These are phyloP conservation scores for Eurystomus glaucurus DNA, from an alignment of 2,797 vertebrate species.

Conservation along the genomic window DNA sequence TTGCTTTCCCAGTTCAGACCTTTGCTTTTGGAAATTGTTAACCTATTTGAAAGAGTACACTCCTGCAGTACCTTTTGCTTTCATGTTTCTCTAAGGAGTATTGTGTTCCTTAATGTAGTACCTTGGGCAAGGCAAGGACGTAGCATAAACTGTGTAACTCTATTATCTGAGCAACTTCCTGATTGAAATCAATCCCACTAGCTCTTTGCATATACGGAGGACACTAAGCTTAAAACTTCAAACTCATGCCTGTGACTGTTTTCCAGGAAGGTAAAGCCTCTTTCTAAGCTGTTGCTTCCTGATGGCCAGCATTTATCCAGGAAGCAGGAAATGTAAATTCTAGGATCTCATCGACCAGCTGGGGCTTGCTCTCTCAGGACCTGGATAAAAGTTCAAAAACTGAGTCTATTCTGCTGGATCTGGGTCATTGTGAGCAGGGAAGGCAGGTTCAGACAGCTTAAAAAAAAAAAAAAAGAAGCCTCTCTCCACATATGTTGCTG, in stretches of 20 bases:
- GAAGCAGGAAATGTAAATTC: not conserved
- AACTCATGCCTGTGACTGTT: not conserved
- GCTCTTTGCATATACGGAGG: not conserved
- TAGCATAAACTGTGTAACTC: not conserved
- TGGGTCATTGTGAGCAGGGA: not conserved
- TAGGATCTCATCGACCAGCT: not conserved
- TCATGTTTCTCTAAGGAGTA: slow-evolving; percentile 4
- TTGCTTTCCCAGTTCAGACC: not conserved
- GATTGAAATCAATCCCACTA: not conserved
- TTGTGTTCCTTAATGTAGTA: not conserved
- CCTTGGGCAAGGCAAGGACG: not conserved
- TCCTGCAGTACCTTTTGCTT: slow-evolving; percentile 19
- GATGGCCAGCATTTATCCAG: not conserved
- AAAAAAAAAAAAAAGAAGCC: too few relatives aligned
- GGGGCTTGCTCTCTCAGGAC: not conserved
- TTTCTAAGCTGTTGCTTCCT: not conserved
- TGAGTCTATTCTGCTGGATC: not conserved
- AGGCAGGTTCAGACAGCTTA: not conserved
- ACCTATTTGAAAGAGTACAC: slow-evolving; percentile 16
- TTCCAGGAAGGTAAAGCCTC: not conserved
- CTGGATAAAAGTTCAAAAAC: not conserved
- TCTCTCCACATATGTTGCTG: not conserved
- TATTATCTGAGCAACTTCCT: not conserved
- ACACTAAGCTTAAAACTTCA: not conserved
- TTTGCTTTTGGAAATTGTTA: slow-evolving; percentile 52